Evolutionary conservation across 2,113 vertebrate genomes (phyloP), one percentile per base, ranked within the genome.

Genomic region (Zosterops hypoxanthus): DNA sequence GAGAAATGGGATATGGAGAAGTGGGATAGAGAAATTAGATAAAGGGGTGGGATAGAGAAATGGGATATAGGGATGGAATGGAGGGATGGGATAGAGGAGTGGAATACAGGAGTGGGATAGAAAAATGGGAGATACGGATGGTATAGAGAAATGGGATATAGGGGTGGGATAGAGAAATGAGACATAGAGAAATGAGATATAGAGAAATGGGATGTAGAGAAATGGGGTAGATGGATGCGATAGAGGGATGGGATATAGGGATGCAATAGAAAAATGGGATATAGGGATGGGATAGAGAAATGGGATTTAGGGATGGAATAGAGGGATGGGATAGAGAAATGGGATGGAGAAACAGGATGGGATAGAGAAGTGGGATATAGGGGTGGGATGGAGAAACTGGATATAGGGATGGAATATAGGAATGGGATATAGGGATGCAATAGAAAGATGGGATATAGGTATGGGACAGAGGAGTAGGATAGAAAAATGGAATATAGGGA

Each of bases 301-400:
- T 29, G 10, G 25, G 14, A 22, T 22, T 6, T 0, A 69, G 7
- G 17, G 3, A 22, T 33, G 31, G 7, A 23, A 25, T 42, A 13
- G 2, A 47, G 46, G 21, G 21, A 47, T 47, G 21, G 28, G 28
- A 12, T 31, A 1, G 1, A 23, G 14, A 1, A 2, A 33, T 53
- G 29, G 41, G 41, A 42, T 42, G 11, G 46, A 46, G 44, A 18
- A 39, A 2, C 18, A 21, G 28, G 28, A 17, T 44, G 21, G 28
- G 28, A 12, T 31, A 1, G 1, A 23, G 14, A 1, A 2, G 33
- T 53, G 29, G 12, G 22, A 24, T 22, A 28, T 3, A 29, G 7
- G 3, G 4, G 17, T 46, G 19, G 41, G 41, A 42, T 42, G 11
- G 46, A 46, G 44, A 18, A 39, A 2, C 18, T 28, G 28, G 28